These are phyloP conservation scores for Aphodius granarius DNA, from an alignment of 2,888 invertebrate species.

Conservation along the genomic window DNA sequence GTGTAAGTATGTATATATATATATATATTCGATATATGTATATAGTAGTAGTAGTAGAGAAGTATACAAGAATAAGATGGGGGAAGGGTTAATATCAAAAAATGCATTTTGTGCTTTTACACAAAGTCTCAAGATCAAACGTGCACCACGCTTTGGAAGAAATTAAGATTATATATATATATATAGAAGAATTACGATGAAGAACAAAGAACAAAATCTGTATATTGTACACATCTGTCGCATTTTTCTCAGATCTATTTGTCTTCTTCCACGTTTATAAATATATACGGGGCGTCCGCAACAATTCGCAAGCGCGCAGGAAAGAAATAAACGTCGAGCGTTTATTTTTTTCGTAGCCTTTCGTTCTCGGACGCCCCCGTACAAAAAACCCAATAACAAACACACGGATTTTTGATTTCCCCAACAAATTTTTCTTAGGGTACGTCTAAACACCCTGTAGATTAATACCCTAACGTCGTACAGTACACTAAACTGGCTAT, in stretches of 20 bases:
- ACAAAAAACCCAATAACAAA: neutral
- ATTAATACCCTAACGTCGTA: conserved; percentile 10
- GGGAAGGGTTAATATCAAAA: neutral
- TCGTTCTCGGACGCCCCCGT: neutral
- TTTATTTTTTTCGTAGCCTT: neutral
- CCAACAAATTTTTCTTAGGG: neutral
- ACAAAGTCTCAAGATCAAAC: neutral
- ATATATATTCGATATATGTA: conserved; percentile 32
- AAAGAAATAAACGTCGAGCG: neutral
- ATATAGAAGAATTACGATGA: too few species aligned
- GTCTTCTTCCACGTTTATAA: neutral
- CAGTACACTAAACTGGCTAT: conserved; percentile 10
- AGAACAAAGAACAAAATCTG: neutral
- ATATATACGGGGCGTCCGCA: neutral
- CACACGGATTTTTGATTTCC: neutral
- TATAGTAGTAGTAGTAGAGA: conserved; percentile 35
- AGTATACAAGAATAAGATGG: conserved; percentile 21
- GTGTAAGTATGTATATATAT: conserved; percentile 46
- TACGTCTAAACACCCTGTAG: conserved; percentile 13
- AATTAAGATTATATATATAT: too few species aligned
- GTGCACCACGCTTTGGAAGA: neutral
- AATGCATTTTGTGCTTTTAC: neutral
- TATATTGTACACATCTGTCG: neutral
- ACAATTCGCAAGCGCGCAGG: neutral
- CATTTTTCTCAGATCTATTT: neutral